Evolutionary conservation across 2,113 vertebrate genomes (phyloP), one percentile per base, ranked within the genome.

Genomic region (Piaya cayana): DNA sequence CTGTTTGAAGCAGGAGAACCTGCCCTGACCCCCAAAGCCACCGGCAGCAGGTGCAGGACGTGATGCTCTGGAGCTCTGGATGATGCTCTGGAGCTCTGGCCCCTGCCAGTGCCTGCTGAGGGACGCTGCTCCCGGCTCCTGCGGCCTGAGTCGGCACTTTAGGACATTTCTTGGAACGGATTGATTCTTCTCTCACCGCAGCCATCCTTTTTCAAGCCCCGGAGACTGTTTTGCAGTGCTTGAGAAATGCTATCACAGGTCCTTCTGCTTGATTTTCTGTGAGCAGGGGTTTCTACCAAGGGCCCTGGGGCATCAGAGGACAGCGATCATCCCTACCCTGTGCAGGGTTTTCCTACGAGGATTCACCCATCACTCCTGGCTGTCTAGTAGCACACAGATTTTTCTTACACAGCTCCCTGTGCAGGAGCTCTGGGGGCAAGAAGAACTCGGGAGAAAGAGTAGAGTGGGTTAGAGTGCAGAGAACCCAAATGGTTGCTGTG

Each of bases 11-110:
- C 64, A 50, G 80, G 27, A 20, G 8, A 11, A 13, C 8, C 36
- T n/a, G 29, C 16, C 36, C 32, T 0, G 15, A 2, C 13, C 52
- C 25, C 29, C 22, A 20, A 16, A 4, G 12, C n/a, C 9, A 0
- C 3, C 18, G 8, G 52, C 1, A 32, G 32, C 8, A n/a, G 64
- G 27, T 5, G 21, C 6, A 4, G 50, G 32, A 21, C 11, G 6
- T 9, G 4, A 58, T 58, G 12, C 3, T n/a, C n/a, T n/a, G n/a
- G n/a, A n/a, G n/a, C n/a, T n/a, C n/a, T 1, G 37, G 34, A 26
- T 2, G 15, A 32, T 69, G 29, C 47, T 37, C 36, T 26, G 45
- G 53, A 39, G 6, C 47, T 18, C 45, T 7, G 2, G 11, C 21
- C 22, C 15, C 39, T 23, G n/a, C 9, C 9, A 62, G 32, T 6